These are phyloP conservation scores for Synergus umbraculus DNA, from an alignment of 2,888 invertebrate species.

Conservation along the genomic window DNA sequence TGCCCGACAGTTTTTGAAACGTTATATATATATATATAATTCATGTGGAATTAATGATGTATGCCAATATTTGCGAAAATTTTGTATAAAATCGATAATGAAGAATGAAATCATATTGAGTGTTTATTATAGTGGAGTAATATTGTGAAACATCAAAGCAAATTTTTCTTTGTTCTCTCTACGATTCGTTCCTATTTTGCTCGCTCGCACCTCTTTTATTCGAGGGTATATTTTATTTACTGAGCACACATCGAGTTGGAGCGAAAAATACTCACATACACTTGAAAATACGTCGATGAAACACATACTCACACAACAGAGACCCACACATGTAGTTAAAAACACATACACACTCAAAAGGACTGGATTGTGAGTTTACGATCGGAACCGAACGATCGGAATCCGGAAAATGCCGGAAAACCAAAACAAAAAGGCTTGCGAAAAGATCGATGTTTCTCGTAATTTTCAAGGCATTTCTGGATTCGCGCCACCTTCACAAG, in stretches of 20 bases:
- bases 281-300: neutral
- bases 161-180: slow-evolving; percentile 7
- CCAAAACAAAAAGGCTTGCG: slow-evolving; percentile 15
- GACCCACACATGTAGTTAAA: neutral
- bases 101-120: neutral
- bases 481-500: slow-evolving; percentile 21
- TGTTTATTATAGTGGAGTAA: neutral
- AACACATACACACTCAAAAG: neutral
- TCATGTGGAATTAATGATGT: too few relatives aligned
- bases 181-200: slow-evolving; percentile 36
- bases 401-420: slow-evolving; percentile 26
- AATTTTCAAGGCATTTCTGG: slow-evolving; percentile 25
- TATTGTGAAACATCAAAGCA: slow-evolving; percentile 34
- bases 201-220: slow-evolving; percentile 38
- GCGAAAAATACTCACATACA: neutral
- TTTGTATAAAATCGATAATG: neutral
- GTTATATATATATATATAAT: too few relatives aligned
- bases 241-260: slow-evolving; percentile 17
- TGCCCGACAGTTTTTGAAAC: neutral
- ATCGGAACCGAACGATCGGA: slow-evolving; percentile 28
- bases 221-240: slow-evolving; percentile 37
- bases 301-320: neutral
- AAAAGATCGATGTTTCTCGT: slow-evolving; percentile 32
- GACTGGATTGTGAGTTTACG: slow-evolving; percentile 35
- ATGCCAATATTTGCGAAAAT: neutral